Conservation (phyloP, 2,888 invertebrate species). For the Tenthredo mesomela region DNA sequence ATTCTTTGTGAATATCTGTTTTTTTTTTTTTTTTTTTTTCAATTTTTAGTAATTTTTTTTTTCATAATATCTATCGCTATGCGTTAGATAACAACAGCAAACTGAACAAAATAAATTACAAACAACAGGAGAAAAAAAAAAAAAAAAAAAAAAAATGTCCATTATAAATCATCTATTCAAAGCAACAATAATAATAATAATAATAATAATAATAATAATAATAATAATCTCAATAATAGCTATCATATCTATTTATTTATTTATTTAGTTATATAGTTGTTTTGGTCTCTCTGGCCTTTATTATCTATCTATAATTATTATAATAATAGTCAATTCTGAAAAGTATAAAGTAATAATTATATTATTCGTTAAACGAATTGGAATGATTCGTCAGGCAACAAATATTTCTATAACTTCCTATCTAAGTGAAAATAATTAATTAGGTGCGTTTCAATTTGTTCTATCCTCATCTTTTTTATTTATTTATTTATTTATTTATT, state of each 20-base stretch:
- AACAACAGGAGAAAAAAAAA: too few species aligned
- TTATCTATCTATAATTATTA: background rate
- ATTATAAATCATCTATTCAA: background rate
- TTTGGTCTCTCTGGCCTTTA: constrained; percentile 1
- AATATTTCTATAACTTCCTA: background rate
- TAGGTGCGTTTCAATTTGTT: constrained; percentile 16
- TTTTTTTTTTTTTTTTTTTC: too few species aligned
- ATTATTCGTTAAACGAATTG: background rate
- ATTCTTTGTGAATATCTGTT: too few species aligned
- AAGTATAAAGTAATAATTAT: background rate
- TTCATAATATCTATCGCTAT: too few species aligned
- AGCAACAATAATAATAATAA: background rate
- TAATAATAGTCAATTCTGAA: constrained; percentile 2
- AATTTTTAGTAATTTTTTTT: background rate
- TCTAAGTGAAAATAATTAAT: constrained; percentile 28
- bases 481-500: too few species aligned
- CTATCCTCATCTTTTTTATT: too few species aligned
- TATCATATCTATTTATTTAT: background rate
- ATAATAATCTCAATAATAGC: background rate
- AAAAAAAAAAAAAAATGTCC: background rate
- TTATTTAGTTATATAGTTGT: background rate
- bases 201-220: background rate
- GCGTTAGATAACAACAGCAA: too few species aligned
- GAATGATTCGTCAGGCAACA: constrained; percentile 41
- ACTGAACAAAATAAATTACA: too few species aligned